A percentile compares a stretch with the other conserved stretches of the same genome.
These are phyloP conservation scores for Pterobdella sp. DNA, from an alignment of 2,888 invertebrate species.

Conservation along the genomic window DNA sequence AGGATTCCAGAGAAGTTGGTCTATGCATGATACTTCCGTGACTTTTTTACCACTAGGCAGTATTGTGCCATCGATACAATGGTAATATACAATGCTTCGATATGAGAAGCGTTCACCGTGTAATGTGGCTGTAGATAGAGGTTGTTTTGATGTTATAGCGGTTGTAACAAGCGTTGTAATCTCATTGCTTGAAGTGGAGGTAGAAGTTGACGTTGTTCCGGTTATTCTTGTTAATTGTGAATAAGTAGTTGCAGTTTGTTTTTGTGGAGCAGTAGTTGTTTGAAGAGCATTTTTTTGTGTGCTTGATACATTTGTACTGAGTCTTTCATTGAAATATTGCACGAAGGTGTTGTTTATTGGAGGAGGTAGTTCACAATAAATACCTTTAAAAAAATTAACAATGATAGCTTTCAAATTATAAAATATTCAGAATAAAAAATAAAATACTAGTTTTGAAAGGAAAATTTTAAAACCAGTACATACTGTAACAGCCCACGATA, in stretches of 20 bases:
- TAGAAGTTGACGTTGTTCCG: not conserved
- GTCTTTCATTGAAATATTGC: not conserved
- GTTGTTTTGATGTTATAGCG: not conserved
- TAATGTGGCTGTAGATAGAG: too few species aligned
- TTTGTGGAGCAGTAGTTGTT: too few species aligned
- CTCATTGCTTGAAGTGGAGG: not conserved
- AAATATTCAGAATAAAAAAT: too few species aligned
- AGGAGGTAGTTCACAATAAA: not conserved
- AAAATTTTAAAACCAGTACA: too few species aligned
- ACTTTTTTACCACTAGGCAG: slow-evolving; percentile 47
- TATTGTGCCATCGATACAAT: not conserved
- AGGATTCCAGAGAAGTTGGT: slow-evolving; percentile 74
- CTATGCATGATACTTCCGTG: slow-evolving; percentile 63
- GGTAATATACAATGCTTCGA: not conserved
- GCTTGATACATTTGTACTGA: too few species aligned
- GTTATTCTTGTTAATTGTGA: not conserved
- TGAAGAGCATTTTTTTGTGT: too few species aligned
- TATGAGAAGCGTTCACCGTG: too few species aligned
- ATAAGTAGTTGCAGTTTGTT: not conserved
- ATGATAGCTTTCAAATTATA: too few species aligned
- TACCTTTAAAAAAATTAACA: too few species aligned
- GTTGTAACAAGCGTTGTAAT: not conserved
- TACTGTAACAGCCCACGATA: slow-evolving; percentile 5
- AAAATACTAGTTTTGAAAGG: too few species aligned
- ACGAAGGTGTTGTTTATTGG: not conserved